Conservation (phyloP, 2,797 vertebrate species). For the Premnoplex brunnescens region DNA sequence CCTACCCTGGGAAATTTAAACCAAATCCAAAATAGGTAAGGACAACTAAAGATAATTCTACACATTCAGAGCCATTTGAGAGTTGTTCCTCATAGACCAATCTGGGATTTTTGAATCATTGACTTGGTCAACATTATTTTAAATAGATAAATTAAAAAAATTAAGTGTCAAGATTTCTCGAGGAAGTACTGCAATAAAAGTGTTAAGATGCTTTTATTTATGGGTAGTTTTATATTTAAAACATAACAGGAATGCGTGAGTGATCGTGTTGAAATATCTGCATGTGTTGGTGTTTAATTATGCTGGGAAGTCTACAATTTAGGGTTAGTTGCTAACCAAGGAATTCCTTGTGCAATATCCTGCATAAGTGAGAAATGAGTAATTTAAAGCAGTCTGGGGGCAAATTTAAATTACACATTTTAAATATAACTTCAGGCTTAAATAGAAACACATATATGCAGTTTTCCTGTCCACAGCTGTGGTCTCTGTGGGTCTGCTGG, state of each 20-base stretch:
- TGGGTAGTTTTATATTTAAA: conserved; percentile 70
- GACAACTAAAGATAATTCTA: background rate
- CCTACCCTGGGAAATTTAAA: background rate
- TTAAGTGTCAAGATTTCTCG: conserved; percentile 8
- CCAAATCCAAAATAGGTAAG: background rate
- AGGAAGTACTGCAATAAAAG: conserved; percentile 58
- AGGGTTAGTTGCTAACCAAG: conserved; percentile 67
- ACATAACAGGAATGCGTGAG: conserved; percentile 66
- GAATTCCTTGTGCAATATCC: conserved; percentile 79
- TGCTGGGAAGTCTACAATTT: conserved; percentile 67
- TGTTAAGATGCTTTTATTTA: conserved; percentile 71
- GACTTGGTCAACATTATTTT: conserved; percentile 23
- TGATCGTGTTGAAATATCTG: conserved; percentile 67
- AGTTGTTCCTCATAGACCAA: background rate
- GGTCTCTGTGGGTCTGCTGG: conserved; percentile 12
- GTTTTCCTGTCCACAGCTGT: conserved; percentile 62
- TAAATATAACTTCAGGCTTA: conserved; percentile 68
- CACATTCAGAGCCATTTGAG: background rate
- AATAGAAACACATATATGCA: conserved; percentile 51
- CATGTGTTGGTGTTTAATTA: conserved; percentile 71
- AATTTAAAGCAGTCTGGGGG: conserved; percentile 77
- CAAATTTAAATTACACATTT: conserved; percentile 77
- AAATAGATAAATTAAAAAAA: conserved; percentile 21
- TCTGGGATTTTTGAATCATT: background rate
- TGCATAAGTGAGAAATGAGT: conserved; percentile 76